Evolutionary conservation across 2,888 invertebrate genomes (phyloP), one percentile per base, ranked within the genome.

Genomic region (Drosophila kuntzei): DNA sequence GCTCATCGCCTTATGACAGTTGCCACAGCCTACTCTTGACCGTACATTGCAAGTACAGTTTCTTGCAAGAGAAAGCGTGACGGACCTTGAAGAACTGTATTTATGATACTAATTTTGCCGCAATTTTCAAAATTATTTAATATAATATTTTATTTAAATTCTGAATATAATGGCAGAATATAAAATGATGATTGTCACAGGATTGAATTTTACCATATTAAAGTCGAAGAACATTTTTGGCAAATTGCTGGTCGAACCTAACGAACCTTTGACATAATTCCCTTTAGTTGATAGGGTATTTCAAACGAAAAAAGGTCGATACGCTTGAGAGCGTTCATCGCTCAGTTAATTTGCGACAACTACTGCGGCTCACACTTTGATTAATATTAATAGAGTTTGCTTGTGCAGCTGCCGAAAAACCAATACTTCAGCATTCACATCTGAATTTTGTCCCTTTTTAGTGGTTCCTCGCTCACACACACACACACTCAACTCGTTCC

Each of bases 381-480:
- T 84, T 71, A 78, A 67, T 86, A 86, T 74, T 72, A 80, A 85
- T 78, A 66, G 59, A 54, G 49, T 44, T 55, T 61, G 67, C 49
- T 59, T 65, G 39, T 54, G 53, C 61, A 72, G 66, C 63, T 36
- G 34, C 51, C 20, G 32, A 41, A 36, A 57, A 34, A 1, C 16
- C 36, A 27, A 44, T 73, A 12, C 14, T 39, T 37, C 12, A 51
- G 37, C 37, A 25, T 34, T 44, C 34, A 32, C 54, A 43, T 22
- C 43, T 55, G 12, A 55, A 44, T 34, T 22, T 22, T 25, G 60
- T 54, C 41, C 57, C 25, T 43, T 72, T 46, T 34, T 41, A 34
- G 57, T 34, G 8, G 11, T 16, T 27, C 16, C 8, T n/a, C 27
- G 22, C 12, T 46, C n/a, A 14, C 34, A 34, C 14, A 20, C 37